Evolutionary conservation across 2,797 vertebrate genomes (phyloP).

Genomic region (Hybognathus amarus): DNA sequence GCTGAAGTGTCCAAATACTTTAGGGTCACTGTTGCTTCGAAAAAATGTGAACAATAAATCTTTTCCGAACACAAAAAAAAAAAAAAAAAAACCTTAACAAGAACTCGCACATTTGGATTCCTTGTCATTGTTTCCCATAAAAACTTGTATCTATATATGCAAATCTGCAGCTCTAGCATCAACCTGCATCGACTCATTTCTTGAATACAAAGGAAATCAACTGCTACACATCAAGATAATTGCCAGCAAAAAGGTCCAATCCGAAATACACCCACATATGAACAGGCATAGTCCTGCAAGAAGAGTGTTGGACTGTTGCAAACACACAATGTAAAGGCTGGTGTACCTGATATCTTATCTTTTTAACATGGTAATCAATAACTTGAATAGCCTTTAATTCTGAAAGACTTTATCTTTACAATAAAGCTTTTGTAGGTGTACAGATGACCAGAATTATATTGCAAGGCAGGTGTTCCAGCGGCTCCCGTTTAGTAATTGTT

Average conservation of each 20-base stretch:
- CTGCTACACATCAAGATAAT: slow-evolving; percentile 20
- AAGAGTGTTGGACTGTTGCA: slow-evolving; percentile 9
- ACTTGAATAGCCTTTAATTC: slow-evolving; percentile 16
- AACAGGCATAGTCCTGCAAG: not conserved
- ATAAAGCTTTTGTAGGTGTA: slow-evolving; percentile 36
- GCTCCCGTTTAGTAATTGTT: slow-evolving; percentile 43
- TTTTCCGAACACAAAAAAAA: not conserved
- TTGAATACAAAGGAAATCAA: slow-evolving; percentile 5
- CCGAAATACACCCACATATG: not conserved
- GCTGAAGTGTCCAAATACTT: not conserved
- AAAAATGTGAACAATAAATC: not conserved
- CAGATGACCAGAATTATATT: slow-evolving; percentile 32
- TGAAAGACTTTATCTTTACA: slow-evolving; percentile 44
- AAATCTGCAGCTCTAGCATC: slow-evolving; percentile 11
- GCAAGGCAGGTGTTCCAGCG: slow-evolving; percentile 52
- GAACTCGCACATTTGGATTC: not conserved
- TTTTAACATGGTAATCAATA: slow-evolving; percentile 43
- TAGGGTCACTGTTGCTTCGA: not conserved
- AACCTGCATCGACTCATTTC: slow-evolving; percentile 12
- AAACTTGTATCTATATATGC: slow-evolving; percentile 22
- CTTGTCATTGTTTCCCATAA: not conserved
- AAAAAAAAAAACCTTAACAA: not conserved
- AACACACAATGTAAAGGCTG: not conserved
- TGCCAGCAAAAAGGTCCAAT: not conserved
- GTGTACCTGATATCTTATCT: slow-evolving; percentile 17